A percentile compares a stretch with the other conserved stretches of the same genome.
Evolutionary conservation across 2,888 invertebrate species (phyloP).

Genomic region (Ashinkailepas kermadecensis): DNA sequence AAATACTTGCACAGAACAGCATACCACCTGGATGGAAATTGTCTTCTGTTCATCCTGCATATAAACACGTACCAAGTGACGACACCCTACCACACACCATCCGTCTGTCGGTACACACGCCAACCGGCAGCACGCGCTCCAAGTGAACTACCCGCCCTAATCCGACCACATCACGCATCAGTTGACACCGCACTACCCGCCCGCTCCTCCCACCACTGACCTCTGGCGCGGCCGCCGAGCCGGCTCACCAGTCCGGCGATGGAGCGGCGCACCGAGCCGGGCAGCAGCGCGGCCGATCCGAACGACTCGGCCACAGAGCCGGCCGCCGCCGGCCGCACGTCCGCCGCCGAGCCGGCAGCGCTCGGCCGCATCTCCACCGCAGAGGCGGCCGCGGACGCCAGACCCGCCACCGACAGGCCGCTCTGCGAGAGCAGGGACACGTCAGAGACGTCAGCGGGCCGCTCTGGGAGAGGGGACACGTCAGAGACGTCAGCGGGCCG

Average conservation of each 20-base stretch:
- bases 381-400: background rate
- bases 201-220: background rate
- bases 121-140: too few relatives aligned
- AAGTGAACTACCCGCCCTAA: too few relatives aligned
- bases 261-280: background rate
- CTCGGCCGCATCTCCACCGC: background rate
- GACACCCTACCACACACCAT: too few relatives aligned
- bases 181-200: background rate
- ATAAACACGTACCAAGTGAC: too few relatives aligned
- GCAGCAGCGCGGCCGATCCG: background rate
- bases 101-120: too few relatives aligned
- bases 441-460: background rate
- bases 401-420: too few relatives aligned
- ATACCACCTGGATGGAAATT: too few relatives aligned
- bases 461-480: background rate
- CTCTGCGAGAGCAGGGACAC: background rate
- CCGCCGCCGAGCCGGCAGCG: background rate
- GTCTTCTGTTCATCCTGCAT: too few relatives aligned
- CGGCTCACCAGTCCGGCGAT: background rate
- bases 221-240: background rate
- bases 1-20: too few relatives aligned
- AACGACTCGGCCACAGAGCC: background rate
- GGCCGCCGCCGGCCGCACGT: background rate
- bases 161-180: too few relatives aligned
- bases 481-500: too few relatives aligned